Evolutionary conservation across 1,140 invertebrate genomes (phyloP).

Genomic region (Drosophila carrolli): DNA sequence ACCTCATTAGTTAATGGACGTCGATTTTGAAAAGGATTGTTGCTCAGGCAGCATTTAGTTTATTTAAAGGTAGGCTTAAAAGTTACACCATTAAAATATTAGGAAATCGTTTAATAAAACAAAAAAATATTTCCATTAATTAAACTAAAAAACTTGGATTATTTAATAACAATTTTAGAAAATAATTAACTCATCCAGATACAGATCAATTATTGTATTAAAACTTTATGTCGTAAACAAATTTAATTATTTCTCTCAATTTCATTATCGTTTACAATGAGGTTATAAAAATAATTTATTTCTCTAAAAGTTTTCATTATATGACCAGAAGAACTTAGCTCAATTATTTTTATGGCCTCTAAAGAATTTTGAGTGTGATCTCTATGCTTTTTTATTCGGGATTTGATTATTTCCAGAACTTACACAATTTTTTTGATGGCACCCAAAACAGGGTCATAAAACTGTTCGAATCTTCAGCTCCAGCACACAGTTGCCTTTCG

Average conservation of each 20-base stretch:
- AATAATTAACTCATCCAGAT: too few relatives aligned
- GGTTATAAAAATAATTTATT: conserved; percentile 20
- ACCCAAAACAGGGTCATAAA: conserved; percentile 59
- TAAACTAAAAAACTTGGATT: too few relatives aligned
- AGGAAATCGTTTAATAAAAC: not conserved
- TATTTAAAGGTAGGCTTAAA: not conserved
- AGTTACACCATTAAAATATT: not conserved
- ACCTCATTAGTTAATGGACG: conserved; percentile 24
- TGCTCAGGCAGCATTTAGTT: not conserved
- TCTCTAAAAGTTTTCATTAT: not conserved
- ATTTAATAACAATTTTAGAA: too few relatives aligned
- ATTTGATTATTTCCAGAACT: conserved; percentile 66
- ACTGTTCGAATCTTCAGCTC: conserved; percentile 26
- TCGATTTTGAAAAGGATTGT: not conserved
- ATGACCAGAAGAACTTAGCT: conserved; percentile 4
- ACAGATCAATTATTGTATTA: too few relatives aligned
- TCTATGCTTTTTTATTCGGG: conserved; percentile 23
- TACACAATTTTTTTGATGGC: conserved; percentile 76
- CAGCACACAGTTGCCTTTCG: conserved; percentile 39
- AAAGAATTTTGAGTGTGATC: conserved; percentile 54
- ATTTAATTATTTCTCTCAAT: not conserved
- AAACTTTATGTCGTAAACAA: not conserved
- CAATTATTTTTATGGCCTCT: conserved; percentile 60
- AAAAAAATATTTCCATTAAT: too few relatives aligned
- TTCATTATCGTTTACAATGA: conserved; percentile 7